Base-by-base conservation (phyloP, 2,888 invertebrate genomes). In the Pachliopta kotzebuea region DNA sequence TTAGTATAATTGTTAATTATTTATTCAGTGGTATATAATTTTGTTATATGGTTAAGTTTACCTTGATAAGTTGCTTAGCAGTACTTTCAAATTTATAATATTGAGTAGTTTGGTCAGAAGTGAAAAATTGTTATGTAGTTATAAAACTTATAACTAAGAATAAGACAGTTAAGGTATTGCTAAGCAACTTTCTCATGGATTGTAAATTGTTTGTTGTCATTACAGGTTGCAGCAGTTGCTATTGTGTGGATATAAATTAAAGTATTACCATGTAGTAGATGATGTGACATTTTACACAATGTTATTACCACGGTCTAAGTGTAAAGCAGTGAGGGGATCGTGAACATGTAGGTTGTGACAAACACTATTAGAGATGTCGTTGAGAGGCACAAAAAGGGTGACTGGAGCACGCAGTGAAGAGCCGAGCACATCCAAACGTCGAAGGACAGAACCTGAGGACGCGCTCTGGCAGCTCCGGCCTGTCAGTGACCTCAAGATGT, bases 401-500 rank as follows among this genome's bases (percentile, higher is more conserved):
- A 75, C 81, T 74, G 86, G 85, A 77, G 77, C 84, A 84, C 88
- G 89, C 69, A 84, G 85, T 71, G 89, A 88, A 59, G 88, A 88
- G 75, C 80, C 86, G 68, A 83, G 88, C 76, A 75, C 84, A 71
- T 90, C 88, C 73, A 90, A 89, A 74, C 86, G 91, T 74, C 90
- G 91, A 72, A 80, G 86, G 77, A 77, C 84, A 68, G 90, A 90
- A 77, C 85, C 86, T 63, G 90, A 91, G 72, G 91, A 91, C 72
- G 84, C 86, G 65, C 87, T 88, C 71, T 97, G 97, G 97, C 96
- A 96, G 84, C 95, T 96, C 77, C 94, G 96, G 77, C 95, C 96
- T 76, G 94, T 95, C 79, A 95, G 95, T 84, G 97, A 97, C 92
- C 95, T 97, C 85, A 97, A 97, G 92, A 95, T 96, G 92, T 95